Percentiles rank a stretch among this genome's conserved stretches.
These are phyloP conservation scores for Microcebus griseorufus DNA, from an alignment of 2,113 vertebrate species.

Conservation along the genomic window DNA sequence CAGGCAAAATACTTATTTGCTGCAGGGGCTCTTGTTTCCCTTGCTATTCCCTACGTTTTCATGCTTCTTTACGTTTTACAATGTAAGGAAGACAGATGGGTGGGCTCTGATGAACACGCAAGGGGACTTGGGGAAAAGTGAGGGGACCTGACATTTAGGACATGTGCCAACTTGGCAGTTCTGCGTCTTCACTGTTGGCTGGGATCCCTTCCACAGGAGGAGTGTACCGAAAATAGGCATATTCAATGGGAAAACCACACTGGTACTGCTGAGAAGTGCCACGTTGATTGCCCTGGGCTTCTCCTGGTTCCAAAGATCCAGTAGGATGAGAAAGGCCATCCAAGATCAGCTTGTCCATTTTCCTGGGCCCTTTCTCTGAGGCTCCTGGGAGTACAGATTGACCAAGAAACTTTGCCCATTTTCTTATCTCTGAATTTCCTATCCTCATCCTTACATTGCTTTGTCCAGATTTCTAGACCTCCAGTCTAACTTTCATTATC, in stretches of 20 bases:
- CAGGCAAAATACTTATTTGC: background rate
- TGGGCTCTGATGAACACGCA: background rate
- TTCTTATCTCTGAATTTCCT: background rate
- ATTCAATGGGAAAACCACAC: slow-evolving; percentile 58
- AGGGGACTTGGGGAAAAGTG: background rate
- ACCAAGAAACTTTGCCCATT: background rate
- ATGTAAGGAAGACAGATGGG: background rate
- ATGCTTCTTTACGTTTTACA: background rate
- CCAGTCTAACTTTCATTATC: background rate
- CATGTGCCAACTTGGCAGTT: background rate
- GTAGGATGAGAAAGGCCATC: slow-evolving; percentile 33
- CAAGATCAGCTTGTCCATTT: slow-evolving; percentile 39
- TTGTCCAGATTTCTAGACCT: background rate
- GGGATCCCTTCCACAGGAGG: background rate
- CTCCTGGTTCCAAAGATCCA: slow-evolving; percentile 29
- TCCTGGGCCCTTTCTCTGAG: slow-evolving; percentile 35
- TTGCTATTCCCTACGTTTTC: background rate
- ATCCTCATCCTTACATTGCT: background rate
- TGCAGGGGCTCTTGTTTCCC: background rate
- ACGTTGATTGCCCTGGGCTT: background rate
- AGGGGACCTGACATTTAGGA: background rate
- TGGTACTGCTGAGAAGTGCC: slow-evolving; percentile 26
- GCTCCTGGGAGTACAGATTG: background rate
- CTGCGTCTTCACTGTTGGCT: background rate
- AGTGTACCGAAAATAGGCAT: slow-evolving; percentile 44